These are phyloP conservation scores for Protula sp. DNA, from an alignment of 2,888 invertebrate species.

Conservation along the genomic window DNA sequence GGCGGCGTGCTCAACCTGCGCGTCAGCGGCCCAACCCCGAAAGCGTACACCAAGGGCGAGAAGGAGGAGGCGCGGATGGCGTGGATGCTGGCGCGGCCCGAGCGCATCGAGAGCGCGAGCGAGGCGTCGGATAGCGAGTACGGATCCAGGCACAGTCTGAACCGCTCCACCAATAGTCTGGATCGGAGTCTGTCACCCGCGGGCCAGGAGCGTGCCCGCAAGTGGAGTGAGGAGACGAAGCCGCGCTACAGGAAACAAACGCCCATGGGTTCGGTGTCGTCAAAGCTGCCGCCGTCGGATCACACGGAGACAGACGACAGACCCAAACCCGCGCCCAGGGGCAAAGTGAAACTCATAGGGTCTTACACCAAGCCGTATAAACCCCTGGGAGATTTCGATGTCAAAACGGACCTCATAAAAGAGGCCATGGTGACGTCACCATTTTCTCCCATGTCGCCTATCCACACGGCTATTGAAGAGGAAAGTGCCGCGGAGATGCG, in stretches of 20 bases:
- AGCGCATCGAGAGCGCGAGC: conserved; percentile 25
- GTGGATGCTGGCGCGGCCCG: conserved; percentile 21
- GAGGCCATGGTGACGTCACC: conserved; percentile 12
- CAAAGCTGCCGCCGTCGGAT: background rate
- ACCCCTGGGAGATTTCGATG: conserved; percentile 26
- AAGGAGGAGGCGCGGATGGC: conserved; percentile 18
- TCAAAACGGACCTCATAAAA: conserved; percentile 21
- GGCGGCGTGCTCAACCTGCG: conserved; percentile 17
- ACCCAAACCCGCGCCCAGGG: background rate
- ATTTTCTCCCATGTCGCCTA: background rate
- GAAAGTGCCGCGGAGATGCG: too few species aligned
- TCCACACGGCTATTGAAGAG: background rate
- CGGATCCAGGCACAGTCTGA: conserved; percentile 13
- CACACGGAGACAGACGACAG: too few species aligned
- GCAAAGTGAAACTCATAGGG: conserved; percentile 7
- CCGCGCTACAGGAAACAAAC: background rate
- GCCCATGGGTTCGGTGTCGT: background rate
- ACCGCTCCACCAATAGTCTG: conserved; percentile 5
- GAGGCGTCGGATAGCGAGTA: conserved; percentile 24
- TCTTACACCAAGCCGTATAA: conserved; percentile 25
- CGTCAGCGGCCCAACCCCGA: conserved; percentile 24
- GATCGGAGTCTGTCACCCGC: conserved; percentile 5
- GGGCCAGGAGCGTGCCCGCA: background rate
- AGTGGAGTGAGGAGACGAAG: background rate
- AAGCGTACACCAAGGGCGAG: conserved; percentile 19